These are phyloP conservation scores for Chaetorhynchus papuensis DNA, from an alignment of 2,113 vertebrate species.

Conservation along the genomic window DNA sequence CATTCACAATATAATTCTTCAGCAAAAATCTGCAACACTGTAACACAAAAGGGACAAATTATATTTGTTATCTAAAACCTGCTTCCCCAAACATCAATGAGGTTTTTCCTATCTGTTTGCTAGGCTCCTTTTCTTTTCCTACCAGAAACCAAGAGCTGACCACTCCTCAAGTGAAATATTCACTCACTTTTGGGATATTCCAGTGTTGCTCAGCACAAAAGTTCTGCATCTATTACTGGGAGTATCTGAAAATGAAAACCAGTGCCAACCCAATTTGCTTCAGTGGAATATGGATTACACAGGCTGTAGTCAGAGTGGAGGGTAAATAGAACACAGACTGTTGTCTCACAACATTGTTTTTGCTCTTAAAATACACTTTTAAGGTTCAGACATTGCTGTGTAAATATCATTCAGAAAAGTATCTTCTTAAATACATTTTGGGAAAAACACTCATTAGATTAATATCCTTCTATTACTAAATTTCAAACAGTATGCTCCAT, in stretches of 20 bases:
- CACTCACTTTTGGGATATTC: not conserved
- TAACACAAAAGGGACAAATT: not conserved
- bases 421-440: not conserved
- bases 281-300: not conserved
- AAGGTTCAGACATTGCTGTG: not conserved
- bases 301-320: not conserved
- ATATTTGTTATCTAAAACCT: not conserved
- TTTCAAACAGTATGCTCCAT: not conserved
- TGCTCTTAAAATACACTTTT: not conserved
- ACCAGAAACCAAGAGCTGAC: not conserved
- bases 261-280: not conserved
- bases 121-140: not conserved
- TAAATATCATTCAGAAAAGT: not conserved
- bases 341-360: not conserved
- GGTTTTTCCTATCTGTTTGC: not conserved
- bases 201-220: not conserved
- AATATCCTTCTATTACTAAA: not conserved
- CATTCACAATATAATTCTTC: not conserved
- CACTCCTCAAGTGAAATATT: not conserved
- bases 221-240: not conserved
- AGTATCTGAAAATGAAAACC: not conserved
- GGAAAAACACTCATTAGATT: conserved; percentile 21
- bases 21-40: not conserved
- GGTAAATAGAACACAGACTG: not conserved
- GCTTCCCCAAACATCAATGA: not conserved